Base-by-base conservation (phyloP, 2,888 invertebrate genomes). In the Siphonodentalium dalli region DNA sequence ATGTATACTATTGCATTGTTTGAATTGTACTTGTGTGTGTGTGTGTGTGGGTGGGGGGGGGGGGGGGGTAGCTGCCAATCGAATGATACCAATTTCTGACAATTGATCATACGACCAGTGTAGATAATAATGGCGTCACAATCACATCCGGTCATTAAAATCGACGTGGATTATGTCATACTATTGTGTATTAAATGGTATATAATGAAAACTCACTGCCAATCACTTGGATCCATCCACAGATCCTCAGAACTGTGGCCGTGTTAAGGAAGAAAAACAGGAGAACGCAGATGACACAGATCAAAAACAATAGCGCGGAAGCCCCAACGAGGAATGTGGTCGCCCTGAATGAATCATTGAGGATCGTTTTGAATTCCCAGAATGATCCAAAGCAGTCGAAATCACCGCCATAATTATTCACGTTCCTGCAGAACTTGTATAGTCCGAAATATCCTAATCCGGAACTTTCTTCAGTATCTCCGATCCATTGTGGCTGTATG, bases 151-250 rank as follows among this genome's bases (percentile, higher is more conserved):
- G n/a, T n/a, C n/a, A n/a, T n/a, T n/a, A n/a, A n/a, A n/a, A n/a
- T n/a, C n/a, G n/a, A n/a, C n/a, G n/a, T n/a, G n/a, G n/a, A n/a
- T n/a, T n/a, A n/a, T n/a, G n/a, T n/a, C n/a, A n/a, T n/a, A n/a
- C n/a, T n/a, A n/a, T n/a, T n/a, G n/a, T n/a, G n/a, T n/a, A n/a
- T n/a, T 9, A n/a, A 31, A n/a, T n/a, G n/a, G n/a, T n/a, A 18
- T 29, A 13, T 18, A 8, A 20, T 20, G 3, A 6, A 47, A 54
- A 63, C 87, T 88, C 81, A 97, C 97, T 95, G 77, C 94, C 93
- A 67, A 95, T 85, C n/a, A 94, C 86, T 83, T 97, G 97, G 85
- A 97, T 86, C 92, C 93, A 94, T 40, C 92, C 96, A 78, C 95
- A 95, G 58, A 95, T 87, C 77, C 92, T 90, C 83, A 93, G 95